Evolutionary conservation across 2,888 invertebrate species (phyloP).

Genomic region (Acleris laterana): DNA sequence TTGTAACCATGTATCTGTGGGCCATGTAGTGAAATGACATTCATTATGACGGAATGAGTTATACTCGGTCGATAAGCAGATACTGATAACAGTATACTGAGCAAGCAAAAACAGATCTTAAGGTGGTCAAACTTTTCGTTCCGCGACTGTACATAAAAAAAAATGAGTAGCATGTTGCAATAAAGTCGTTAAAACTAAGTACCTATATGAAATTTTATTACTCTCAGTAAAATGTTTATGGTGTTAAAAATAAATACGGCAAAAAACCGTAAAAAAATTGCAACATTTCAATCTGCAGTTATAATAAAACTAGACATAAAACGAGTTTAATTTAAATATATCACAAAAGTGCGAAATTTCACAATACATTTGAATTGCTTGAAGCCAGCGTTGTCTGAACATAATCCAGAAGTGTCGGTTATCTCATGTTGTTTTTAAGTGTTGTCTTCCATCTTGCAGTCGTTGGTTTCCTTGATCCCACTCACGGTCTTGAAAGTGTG

Average conservation of each 20-base stretch:
- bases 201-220: no score
- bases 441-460: slow-evolving; percentile 4
- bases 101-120: no score
- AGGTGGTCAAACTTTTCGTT: no score
- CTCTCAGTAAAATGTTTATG: not conserved
- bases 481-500: not conserved
- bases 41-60: no score
- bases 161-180: no score
- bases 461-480: slow-evolving; percentile 1
- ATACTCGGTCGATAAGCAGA: no score
- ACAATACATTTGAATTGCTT: slow-evolving; percentile 4
- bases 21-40: no score
- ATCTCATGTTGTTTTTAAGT: slow-evolving; percentile 17
- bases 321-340: slow-evolving; percentile 38
- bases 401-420: not conserved
- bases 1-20: no score
- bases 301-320: slow-evolving; percentile 39
- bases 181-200: no score
- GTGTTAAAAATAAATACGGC: not conserved
- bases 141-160: no score
- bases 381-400: not conserved
- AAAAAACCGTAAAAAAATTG: not conserved
- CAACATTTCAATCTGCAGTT: slow-evolving; percentile 8
- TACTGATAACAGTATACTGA: no score
- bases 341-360: slow-evolving; percentile 41